phyloP scores from a whole-genome alignment of 2,888 invertebrate species.

The Smittia aterrima region DNA sequence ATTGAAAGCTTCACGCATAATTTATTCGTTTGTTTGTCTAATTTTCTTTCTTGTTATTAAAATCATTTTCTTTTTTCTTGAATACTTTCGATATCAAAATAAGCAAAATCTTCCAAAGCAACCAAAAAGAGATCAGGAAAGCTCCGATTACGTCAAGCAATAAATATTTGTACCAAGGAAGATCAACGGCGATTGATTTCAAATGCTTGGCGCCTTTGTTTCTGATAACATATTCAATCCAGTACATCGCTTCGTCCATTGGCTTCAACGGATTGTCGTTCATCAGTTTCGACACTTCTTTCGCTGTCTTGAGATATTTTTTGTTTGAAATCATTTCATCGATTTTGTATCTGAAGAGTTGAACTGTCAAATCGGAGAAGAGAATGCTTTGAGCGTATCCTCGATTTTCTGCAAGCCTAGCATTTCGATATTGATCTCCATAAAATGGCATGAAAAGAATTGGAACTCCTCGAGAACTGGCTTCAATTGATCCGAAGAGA shows the following conservation, averaged over 20 bases:
- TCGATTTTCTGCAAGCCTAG: slow-evolving; percentile 43
- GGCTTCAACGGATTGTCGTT: slow-evolving; percentile 59
- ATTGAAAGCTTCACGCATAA: no score
- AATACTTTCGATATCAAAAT: no score
- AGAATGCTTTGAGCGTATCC: slow-evolving; percentile 45
- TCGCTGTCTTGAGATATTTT: slow-evolving; percentile 51
- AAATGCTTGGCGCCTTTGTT: slow-evolving; percentile 53
- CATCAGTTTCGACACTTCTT: slow-evolving; percentile 54
- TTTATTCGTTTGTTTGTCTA: no score
- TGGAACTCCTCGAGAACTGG: slow-evolving; percentile 54
- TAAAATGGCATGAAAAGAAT: slow-evolving; percentile 54
- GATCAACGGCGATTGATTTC: slow-evolving; percentile 51
- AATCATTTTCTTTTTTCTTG: no score
- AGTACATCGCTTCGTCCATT: slow-evolving; percentile 60
- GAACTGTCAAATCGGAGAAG: slow-evolving; percentile 46
- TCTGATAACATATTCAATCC: slow-evolving; percentile 60
- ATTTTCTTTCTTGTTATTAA: no score
- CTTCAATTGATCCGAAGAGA: slow-evolving; percentile 56
- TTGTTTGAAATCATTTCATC: slow-evolving; percentile 47
- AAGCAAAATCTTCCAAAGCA: no score
- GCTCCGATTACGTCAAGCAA: slow-evolving; percentile 58
- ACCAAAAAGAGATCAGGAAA: neutral
- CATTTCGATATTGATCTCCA: slow-evolving; percentile 55
- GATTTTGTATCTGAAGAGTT: slow-evolving; percentile 48
- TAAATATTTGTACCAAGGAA: slow-evolving; percentile 53